Conservation (phyloP, 2,888 invertebrate species). For the Lepetodrilus schrolli region DNA sequence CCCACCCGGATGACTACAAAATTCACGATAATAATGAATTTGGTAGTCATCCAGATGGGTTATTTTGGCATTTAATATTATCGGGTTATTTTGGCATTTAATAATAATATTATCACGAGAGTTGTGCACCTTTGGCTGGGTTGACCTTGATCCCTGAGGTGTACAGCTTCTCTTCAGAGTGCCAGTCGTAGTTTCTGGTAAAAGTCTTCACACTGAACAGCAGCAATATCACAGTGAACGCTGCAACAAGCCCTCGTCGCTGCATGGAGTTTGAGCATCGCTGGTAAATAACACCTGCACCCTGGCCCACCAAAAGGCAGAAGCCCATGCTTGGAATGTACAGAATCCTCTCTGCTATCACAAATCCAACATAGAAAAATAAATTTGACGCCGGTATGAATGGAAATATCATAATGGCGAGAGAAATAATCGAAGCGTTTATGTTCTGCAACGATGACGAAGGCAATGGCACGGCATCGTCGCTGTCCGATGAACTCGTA, state of each 20-base stretch:
- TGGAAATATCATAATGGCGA: conserved; percentile 89
- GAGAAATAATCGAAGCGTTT: conserved; percentile 64
- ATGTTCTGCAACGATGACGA: conserved; percentile 16
- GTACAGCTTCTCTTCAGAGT: conserved; percentile 93
- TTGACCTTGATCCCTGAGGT: conserved; percentile 92
- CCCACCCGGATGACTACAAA: no score
- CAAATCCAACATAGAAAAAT: conserved; percentile 98
- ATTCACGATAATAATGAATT: no score
- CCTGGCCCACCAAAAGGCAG: conserved; percentile 87
- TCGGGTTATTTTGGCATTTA: neutral
- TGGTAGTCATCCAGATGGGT: no score
- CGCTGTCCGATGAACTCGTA: conserved; percentile 52
- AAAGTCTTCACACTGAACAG: conserved; percentile 81
- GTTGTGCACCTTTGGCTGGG: conserved; percentile 94
- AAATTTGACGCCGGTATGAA: conserved; percentile 97
- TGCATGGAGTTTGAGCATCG: conserved; percentile 34
- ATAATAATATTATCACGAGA: no score
- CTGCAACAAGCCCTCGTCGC: conserved; percentile 41
- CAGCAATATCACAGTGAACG: conserved; percentile 59
- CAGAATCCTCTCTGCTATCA: conserved; percentile 95
- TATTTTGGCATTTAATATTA: no score
- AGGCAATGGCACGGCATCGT: conserved; percentile 33
- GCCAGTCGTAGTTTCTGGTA: conserved; percentile 91
- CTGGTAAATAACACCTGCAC: conserved; percentile 58
- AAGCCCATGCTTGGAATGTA: conserved; percentile 97